Conservation (phyloP, 2,113 vertebrate genomes). For the Oryzias woworae region DNA sequence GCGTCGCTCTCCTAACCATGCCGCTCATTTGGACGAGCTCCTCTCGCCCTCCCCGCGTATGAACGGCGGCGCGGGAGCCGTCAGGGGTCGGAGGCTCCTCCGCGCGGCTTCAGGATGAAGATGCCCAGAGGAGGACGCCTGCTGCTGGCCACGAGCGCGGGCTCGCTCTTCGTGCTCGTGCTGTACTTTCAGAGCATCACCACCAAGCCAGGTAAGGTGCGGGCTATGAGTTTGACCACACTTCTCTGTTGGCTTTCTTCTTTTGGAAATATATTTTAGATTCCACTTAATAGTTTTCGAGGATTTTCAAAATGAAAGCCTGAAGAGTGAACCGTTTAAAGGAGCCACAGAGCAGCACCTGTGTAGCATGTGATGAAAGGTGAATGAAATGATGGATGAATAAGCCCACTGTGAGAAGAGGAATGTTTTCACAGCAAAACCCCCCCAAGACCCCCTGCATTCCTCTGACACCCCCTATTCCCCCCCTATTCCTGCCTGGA, state of each 20-base stretch:
- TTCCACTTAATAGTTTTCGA: not conserved
- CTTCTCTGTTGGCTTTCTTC: no score
- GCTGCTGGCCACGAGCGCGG: slow-evolving; percentile 75
- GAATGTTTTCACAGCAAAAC: slow-evolving; percentile 66
- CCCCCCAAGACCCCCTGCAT: slow-evolving; percentile 46
- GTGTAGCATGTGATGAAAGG: slow-evolving; percentile 21
- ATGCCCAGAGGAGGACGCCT: slow-evolving; percentile 73
- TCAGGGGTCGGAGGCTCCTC: slow-evolving; percentile 43
- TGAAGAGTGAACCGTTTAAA: no score
- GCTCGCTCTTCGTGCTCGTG: slow-evolving; percentile 75
- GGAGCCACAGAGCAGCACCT: not conserved
- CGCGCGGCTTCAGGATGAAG: slow-evolving; percentile 68
- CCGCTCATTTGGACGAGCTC: not conserved
- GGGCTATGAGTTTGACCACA: not conserved
- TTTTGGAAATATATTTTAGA: not conserved
- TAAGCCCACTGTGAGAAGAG: slow-evolving; percentile 53
- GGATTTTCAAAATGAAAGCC: no score
- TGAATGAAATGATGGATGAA: slow-evolving; percentile 55
- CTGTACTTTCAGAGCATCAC: slow-evolving; percentile 78
- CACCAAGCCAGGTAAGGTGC: slow-evolving; percentile 68
- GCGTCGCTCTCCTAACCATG: not conserved
- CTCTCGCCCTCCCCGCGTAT: slow-evolving; percentile 37
- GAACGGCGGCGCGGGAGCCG: slow-evolving; percentile 41
- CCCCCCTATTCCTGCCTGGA: slow-evolving; percentile 22
- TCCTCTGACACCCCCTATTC: slow-evolving; percentile 48